Evolutionary conservation across 30 jellyfish, hydroid and myxozoan species (phyloP).

Genomic region (Pseudorhiza aurosa): DNA sequence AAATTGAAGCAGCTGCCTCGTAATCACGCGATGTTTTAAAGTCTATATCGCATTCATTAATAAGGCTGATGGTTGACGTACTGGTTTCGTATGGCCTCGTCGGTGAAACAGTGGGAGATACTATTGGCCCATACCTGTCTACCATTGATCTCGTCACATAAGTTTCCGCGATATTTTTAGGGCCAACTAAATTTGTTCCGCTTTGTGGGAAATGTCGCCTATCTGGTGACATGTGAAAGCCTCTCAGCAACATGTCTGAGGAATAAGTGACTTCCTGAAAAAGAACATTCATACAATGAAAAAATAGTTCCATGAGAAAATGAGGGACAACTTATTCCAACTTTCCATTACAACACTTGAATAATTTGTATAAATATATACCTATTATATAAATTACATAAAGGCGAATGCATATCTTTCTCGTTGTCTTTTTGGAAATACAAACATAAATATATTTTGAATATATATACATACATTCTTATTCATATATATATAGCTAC

Average conservation of each 20-base stretch:
- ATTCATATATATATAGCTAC: too few species aligned
- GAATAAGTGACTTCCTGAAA: conserved; percentile 12
- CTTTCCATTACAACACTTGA: too few species aligned
- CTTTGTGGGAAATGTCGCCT: neutral
- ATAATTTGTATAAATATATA: too few species aligned
- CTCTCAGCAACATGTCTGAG: conserved; percentile 30
- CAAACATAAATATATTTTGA: too few species aligned
- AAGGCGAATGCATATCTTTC: too few species aligned
- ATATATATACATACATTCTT: too few species aligned
- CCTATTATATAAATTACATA: too few species aligned
- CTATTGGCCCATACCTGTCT: conserved; percentile 63
- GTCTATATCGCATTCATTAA: neutral
- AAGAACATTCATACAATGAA: too few species aligned
- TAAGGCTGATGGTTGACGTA: neutral
- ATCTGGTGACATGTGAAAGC: conserved; percentile 32
- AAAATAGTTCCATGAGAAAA: too few species aligned
- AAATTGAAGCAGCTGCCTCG: conserved; percentile 66
- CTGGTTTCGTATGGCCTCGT: conserved; percentile 33
- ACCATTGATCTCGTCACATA: conserved; percentile 50
- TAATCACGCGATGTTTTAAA: conserved; percentile 58
- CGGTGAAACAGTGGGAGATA: conserved; percentile 59
- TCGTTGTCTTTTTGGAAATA: too few species aligned
- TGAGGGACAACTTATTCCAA: too few species aligned
- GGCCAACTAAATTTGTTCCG: neutral
- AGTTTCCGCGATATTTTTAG: conserved; percentile 38